phyloP scores from a whole-genome alignment of 2,113 vertebrate genomes.

The Varanus salvator region DNA sequence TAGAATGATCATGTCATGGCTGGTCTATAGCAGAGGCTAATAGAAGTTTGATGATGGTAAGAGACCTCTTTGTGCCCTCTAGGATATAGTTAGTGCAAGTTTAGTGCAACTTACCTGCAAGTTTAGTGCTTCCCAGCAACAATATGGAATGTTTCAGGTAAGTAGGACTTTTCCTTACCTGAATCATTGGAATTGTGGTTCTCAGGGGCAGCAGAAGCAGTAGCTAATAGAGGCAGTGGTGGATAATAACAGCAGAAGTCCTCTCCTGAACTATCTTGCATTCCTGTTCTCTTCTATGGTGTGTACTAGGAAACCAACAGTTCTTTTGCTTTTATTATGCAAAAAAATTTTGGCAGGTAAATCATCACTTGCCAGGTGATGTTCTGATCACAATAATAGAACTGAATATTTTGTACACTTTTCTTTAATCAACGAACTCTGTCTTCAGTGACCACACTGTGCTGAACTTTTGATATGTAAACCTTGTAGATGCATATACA shows the following conservation, averaged over 20 bases:
- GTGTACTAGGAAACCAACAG: too few relatives aligned
- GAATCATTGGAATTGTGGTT: not conserved
- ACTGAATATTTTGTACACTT: not conserved
- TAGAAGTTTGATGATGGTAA: not conserved
- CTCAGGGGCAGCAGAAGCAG: not conserved
- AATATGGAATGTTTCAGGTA: not conserved
- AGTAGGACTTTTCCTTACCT: not conserved
- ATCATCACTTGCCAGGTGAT: not conserved
- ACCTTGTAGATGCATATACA: slow-evolving; percentile 44
- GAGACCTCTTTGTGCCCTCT: not conserved
- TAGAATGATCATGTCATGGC: not conserved
- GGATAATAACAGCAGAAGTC: not conserved
- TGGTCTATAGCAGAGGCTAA: not conserved
- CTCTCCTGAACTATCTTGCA: not conserved
- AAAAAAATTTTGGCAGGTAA: not conserved
- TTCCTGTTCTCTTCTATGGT: not conserved
- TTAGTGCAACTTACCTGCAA: not conserved
- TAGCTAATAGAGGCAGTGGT: not conserved
- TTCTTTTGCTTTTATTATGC: not conserved
- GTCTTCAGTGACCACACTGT: not conserved
- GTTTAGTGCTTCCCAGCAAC: not conserved
- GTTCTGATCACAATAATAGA: not conserved
- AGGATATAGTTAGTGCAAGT: too few relatives aligned
- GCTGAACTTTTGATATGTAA: slow-evolving; percentile 36
- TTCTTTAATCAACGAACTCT: not conserved